phyloP scores from a whole-genome alignment of 30 jellyfish, hydroid and myxozoan species.

The Turritopsis dohrnii region DNA sequence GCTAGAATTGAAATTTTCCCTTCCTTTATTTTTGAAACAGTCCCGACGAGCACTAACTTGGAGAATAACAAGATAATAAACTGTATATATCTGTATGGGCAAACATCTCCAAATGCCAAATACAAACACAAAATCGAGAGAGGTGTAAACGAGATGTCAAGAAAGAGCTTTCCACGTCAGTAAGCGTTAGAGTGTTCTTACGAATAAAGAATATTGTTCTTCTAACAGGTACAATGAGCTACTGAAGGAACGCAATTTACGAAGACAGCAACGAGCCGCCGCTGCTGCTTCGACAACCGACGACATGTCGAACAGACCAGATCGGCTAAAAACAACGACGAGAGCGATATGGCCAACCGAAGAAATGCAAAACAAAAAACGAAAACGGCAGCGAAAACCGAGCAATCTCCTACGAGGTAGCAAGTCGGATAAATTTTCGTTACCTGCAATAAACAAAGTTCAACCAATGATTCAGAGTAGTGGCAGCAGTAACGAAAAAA shows the following conservation, averaged over 20 bases:
- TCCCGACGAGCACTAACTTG: no score
- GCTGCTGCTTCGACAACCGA: background rate
- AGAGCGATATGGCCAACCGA: background rate
- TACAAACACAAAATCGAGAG: no score
- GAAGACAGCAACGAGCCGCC: background rate
- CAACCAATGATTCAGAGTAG: background rate
- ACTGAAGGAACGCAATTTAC: background rate
- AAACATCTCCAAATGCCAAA: no score
- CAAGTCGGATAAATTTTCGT: background rate
- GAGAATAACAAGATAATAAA: no score
- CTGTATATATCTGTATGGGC: no score
- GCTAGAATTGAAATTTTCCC: no score
- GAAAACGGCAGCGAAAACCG: background rate
- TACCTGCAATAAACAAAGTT: background rate
- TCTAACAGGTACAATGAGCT: background rate
- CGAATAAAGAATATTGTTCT: no score
- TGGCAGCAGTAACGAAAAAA: background rate
- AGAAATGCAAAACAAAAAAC: background rate
- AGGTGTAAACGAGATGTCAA: no score
- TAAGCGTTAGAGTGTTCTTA: background rate
- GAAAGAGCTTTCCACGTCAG: no score
- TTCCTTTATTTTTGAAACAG: no score
- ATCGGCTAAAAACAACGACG: background rate
- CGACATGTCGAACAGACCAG: background rate
- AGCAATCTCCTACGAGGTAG: background rate